A percentile compares a stretch with the other conserved stretches of the same genome.
These are phyloP conservation scores for Nephotettix cincticeps DNA, from an alignment of 1,140 invertebrate species.

Conservation along the genomic window DNA sequence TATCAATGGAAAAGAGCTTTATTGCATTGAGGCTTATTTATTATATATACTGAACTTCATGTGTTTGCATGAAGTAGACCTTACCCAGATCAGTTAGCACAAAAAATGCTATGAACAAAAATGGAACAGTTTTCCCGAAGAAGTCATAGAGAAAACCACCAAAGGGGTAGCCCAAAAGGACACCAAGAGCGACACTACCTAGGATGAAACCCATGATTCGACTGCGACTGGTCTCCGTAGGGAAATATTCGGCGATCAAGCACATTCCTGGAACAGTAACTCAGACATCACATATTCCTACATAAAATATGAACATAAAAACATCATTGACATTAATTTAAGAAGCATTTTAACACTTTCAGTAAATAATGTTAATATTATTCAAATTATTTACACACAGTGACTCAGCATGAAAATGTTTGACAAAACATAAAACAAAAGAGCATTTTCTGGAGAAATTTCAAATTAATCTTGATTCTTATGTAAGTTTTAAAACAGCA, in stretches of 20 bases:
- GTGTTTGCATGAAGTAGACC: too few species aligned
- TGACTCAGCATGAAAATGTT: too few species aligned
- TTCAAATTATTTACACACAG: not conserved
- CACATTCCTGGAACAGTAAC: conserved; percentile 49
- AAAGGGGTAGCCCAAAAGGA: conserved; percentile 76
- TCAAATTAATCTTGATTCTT: too few species aligned
- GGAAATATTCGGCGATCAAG: conserved; percentile 54
- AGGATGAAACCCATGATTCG: conserved; percentile 74
- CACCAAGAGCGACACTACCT: conserved; percentile 76
- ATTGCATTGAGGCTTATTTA: too few species aligned
- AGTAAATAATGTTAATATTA: too few species aligned
- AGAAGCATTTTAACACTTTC: too few species aligned
- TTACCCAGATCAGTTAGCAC: conserved; percentile 60
- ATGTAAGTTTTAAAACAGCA: too few species aligned
- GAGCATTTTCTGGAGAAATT: too few species aligned
- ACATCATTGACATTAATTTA: not conserved
- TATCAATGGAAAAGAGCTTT: too few species aligned
- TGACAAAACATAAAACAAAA: too few species aligned
- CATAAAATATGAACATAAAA: not conserved
- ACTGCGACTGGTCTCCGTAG: conserved; percentile 58
- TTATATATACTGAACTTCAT: too few species aligned
- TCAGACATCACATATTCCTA: not conserved
- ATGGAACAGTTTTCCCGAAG: conserved; percentile 70
- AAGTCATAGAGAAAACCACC: conserved; percentile 75
- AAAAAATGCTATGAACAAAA: conserved; percentile 63